Evolutionary conservation across 2,113 vertebrate species (phyloP).

Genomic region (Carlito syrichta): DNA sequence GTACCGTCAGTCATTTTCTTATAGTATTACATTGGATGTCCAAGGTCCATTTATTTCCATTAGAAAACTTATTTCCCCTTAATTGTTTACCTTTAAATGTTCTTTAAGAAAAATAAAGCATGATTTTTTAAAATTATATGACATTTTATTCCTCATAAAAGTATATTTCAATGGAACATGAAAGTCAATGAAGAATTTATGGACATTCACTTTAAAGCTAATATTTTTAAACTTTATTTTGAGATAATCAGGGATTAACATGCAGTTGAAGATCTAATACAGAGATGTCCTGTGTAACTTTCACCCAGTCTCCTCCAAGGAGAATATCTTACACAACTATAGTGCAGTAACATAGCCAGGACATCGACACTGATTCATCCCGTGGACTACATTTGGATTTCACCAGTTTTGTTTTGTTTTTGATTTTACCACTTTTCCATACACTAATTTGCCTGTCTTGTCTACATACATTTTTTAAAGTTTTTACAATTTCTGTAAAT

Average conservation of each 20-base stretch:
- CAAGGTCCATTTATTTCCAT: constrained; percentile 15
- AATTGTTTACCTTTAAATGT: neutral
- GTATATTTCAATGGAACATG: neutral
- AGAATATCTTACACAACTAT: neutral
- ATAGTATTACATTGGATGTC: too few relatives aligned
- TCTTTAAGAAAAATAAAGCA: neutral
- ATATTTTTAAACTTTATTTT: constrained; percentile 21
- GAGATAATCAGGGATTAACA: neutral
- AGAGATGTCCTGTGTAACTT: neutral
- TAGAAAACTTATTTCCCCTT: neutral
- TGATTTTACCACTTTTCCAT: neutral
- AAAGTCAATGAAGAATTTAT: neutral
- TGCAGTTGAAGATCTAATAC: neutral
- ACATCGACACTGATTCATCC: neutral
- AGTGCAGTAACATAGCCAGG: neutral
- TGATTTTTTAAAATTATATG: neutral
- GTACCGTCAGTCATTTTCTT: too few relatives aligned
- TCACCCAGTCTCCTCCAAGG: neutral
- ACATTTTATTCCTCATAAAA: neutral
- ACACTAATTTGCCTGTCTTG: neutral
- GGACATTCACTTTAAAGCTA: neutral
- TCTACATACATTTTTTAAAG: neutral
- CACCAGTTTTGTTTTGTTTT: neutral
- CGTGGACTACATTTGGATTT: neutral
- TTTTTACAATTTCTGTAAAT: neutral